Conservation (phyloP, 30 jellyfish, hydroid and myxozoan species). For the Chrysaora quinquecirrha region DNA sequence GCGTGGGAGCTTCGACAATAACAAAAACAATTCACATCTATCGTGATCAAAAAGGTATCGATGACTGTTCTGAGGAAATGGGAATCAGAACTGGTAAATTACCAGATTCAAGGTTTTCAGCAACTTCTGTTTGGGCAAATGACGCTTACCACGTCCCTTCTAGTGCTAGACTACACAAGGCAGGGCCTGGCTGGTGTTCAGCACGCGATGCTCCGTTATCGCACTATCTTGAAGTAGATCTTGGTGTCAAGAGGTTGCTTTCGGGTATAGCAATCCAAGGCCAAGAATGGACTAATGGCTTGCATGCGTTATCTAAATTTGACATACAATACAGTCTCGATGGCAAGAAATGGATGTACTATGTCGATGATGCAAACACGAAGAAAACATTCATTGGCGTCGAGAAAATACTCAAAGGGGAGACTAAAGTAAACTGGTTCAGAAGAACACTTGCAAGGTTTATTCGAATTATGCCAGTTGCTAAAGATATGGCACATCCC, state of each 20-base stretch:
- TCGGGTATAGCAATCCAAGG: conserved; percentile 27
- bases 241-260: background rate
- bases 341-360: conserved; percentile 7
- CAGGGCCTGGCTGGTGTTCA: conserved; percentile 16
- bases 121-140: background rate
- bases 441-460: no score
- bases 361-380: background rate
- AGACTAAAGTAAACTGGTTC: no score
- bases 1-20: conserved; percentile 8
- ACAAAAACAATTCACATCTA: background rate
- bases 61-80: conserved; percentile 20
- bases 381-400: background rate
- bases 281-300: background rate
- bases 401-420: no score
- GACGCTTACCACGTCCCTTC: background rate
- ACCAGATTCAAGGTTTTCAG: background rate
- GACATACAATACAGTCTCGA: conserved; percentile 11
- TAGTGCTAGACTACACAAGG: background rate
- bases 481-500: background rate
- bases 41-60: background rate
- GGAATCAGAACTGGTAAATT: conserved; percentile 15
- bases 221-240: no score
- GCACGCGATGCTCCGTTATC: background rate
- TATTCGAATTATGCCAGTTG: no score
- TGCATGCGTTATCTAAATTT: background rate